phyloP scores from a whole-genome alignment of 2,113 vertebrate species.

The Oreochromis aureus region DNA sequence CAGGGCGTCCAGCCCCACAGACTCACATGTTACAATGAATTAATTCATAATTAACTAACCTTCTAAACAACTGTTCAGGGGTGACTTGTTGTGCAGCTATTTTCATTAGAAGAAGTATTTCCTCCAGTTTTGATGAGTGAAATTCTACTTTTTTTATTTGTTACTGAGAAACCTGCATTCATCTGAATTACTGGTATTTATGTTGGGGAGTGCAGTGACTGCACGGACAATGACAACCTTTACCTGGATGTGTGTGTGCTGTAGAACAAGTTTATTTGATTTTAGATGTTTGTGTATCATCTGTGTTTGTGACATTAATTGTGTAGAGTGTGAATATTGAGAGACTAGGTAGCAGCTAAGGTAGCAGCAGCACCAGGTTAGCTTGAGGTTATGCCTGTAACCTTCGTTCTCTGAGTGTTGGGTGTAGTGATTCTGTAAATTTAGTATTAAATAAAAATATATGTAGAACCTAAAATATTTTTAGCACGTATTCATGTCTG shows the following conservation, averaged over 20 bases:
- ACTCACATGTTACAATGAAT: not conserved
- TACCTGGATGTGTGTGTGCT: not conserved
- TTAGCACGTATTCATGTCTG: not conserved
- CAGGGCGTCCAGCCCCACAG: not conserved
- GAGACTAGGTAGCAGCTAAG: not conserved
- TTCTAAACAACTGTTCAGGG: not conserved
- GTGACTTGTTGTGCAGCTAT: not conserved
- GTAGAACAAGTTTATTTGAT: not conserved
- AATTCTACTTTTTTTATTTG: not conserved
- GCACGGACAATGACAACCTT: not conserved
- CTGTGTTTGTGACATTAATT: not conserved
- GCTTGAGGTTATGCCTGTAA: not conserved
- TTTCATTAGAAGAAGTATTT: not conserved
- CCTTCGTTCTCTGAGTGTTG: not conserved
- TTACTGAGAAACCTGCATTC: not conserved
- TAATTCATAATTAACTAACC: not conserved
- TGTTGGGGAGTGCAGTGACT: not conserved
- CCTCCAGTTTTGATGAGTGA: not conserved
- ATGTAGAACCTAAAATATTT: not conserved
- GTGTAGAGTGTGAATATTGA: not conserved
- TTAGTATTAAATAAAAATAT: not conserved
- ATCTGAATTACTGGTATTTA: not conserved
- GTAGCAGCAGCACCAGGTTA: not conserved
- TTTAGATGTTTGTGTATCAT: not conserved
- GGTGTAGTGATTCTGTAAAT: not conserved